phyloP scores from a whole-genome alignment of 2,888 invertebrate genomes.

The Brassicogethes aeneus region DNA sequence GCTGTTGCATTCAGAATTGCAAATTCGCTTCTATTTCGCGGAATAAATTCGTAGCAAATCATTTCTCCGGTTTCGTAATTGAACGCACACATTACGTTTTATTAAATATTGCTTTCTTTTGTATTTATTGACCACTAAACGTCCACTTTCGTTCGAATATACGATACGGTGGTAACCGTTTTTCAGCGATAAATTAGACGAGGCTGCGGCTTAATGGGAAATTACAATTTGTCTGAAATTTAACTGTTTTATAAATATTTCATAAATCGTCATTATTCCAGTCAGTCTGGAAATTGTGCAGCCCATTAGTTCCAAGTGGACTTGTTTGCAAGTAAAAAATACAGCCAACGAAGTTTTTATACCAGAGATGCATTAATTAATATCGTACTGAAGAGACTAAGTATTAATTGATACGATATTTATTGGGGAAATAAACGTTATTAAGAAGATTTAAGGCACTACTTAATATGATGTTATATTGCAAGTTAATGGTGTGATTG shows the following conservation, averaged over 20 bases:
- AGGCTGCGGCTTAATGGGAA: neutral
- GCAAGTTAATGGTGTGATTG: no score
- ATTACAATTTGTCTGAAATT: slow-evolving; percentile 1
- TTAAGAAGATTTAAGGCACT: no score
- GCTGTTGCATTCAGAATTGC: neutral
- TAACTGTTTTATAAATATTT: neutral
- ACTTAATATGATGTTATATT: no score
- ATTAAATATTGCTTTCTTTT: slow-evolving; percentile 1
- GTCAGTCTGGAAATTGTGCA: neutral
- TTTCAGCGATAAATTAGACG: neutral
- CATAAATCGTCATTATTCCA: neutral
- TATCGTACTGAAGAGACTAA: no score
- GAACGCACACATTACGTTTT: neutral
- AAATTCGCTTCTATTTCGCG: neutral
- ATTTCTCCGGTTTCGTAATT: neutral
- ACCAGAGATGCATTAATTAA: no score
- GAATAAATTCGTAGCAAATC: neutral
- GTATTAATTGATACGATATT: no score
- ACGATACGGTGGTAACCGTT: neutral
- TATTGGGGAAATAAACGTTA: no score
- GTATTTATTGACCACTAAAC: neutral
- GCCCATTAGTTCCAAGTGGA: neutral
- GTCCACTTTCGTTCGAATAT: neutral
- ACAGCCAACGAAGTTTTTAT: no score
- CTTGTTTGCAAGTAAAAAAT: no score